These are phyloP conservation scores for Pseudochirops corinnae DNA, from an alignment of 2,797 vertebrate genomes.

Conservation along the genomic window DNA sequence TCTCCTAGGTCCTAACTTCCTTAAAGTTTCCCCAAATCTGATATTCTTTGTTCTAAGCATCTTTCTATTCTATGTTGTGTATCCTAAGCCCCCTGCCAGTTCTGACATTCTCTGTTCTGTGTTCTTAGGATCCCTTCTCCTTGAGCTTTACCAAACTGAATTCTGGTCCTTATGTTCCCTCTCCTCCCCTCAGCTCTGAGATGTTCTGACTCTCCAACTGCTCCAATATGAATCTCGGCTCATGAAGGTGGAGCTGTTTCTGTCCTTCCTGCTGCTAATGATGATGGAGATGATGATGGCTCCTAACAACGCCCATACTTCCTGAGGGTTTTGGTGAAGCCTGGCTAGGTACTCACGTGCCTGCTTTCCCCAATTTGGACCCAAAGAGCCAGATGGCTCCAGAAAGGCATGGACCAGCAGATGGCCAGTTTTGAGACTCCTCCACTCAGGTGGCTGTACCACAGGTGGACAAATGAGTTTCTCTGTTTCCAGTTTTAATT, in stretches of 20 bases:
- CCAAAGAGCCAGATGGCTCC: background rate
- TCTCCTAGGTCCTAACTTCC: no score
- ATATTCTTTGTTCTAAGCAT: background rate
- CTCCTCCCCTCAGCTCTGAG: background rate
- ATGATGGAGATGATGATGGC: background rate
- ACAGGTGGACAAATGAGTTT: background rate
- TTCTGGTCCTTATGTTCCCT: background rate
- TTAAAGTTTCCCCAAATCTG: no score
- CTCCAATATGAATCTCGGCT: background rate
- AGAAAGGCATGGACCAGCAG: background rate
- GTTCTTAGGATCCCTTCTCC: background rate
- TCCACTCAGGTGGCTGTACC: background rate
- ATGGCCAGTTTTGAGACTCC: background rate
- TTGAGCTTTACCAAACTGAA: background rate
- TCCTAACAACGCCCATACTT: background rate
- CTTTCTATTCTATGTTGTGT: background rate
- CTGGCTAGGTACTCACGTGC: background rate
- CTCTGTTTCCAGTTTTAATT: background rate
- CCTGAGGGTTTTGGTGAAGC: background rate
- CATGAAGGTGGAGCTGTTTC: background rate
- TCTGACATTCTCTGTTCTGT: background rate
- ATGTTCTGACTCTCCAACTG: background rate
- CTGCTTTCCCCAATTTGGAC: background rate
- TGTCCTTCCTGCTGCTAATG: background rate
- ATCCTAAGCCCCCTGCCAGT: background rate